Evolutionary conservation across 92 coral and sea anemone genomes (phyloP), one percentile per base, ranked within the genome.

Genomic region (Zoanthus solanderi): DNA sequence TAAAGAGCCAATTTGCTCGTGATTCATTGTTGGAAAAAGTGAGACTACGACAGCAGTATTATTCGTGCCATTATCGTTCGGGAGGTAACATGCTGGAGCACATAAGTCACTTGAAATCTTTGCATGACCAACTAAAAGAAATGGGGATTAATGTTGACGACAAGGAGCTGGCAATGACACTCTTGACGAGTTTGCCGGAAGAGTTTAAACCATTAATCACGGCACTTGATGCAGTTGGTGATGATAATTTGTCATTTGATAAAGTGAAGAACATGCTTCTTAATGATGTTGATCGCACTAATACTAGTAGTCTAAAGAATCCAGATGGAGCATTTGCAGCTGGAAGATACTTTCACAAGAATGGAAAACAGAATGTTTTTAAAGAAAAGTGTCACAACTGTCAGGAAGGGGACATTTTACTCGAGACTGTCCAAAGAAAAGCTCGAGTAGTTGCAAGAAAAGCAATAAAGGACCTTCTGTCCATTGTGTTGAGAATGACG

Each of bases 201-300:
- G 89, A 85, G 7, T 85, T 53, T 47, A 85, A 85, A 66, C 89
- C 89, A 15, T 42, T 85, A 79, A 85, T 75, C 37, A 85, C 83
- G 12, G 82, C 83, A 7, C 53, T 85, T 29, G 89, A 85, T 74
- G 83, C 89, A 32, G 89, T 85, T 85, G 88, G 82, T 11, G 89
- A 85, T 50, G 89, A 85, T 85, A 75, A 85, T 85, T 32, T 85
- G 17, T 85, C 89, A 10, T 83, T 37, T n/a, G 88, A 84, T 69
- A 84, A 84, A 72, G 88, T 84, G 29, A 84, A 72, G 53, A 78
- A 65, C 0, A 84, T 84, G 88, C 88, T 84, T 45, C 65, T 68
- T 48, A 84, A 84, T 84, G 88, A 84, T 73, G 88, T 60, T 72
- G 88, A 84, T 84, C 82, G 88, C 72, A 74, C 71, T 65, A 71